Evolutionary conservation across 2,888 invertebrate species (phyloP).

Genomic region (Caenorhabditis sp.): DNA sequence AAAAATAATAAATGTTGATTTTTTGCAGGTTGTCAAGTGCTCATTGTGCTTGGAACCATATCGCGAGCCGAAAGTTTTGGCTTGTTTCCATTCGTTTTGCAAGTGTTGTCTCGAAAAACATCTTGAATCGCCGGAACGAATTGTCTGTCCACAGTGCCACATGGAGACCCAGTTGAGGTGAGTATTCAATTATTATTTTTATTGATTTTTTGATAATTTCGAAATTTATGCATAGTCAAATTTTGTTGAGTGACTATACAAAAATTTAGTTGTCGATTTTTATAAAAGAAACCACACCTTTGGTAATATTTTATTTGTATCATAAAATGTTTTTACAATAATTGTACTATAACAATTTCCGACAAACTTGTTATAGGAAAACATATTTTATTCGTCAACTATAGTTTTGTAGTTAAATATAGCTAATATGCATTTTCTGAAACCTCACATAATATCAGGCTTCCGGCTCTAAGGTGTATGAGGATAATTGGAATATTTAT

Average conservation of each 20-base stretch:
- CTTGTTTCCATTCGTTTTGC: conserved; percentile 86
- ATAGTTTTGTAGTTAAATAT: too few relatives aligned
- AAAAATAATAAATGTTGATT: background rate
- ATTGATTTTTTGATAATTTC: conserved; percentile 76
- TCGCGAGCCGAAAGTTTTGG: conserved; percentile 80
- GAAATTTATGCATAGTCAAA: background rate
- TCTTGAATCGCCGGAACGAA: conserved; percentile 71
- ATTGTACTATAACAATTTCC: too few relatives aligned
- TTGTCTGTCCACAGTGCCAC: conserved; percentile 80
- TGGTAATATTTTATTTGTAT: too few relatives aligned
- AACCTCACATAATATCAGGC: too few relatives aligned
- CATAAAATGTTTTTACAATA: too few relatives aligned
- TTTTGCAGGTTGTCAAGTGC: conserved; percentile 58
- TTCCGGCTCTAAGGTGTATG: too few relatives aligned
- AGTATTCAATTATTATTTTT: conserved; percentile 72
- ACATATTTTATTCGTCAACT: background rate
- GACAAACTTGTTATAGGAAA: too few relatives aligned
- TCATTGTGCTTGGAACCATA: conserved; percentile 76
- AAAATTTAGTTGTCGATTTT: too few relatives aligned
- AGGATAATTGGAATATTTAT: too few relatives aligned
- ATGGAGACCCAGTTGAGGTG: conserved; percentile 73
- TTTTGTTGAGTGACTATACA: too few relatives aligned
- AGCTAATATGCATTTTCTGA: too few relatives aligned
- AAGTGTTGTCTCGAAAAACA: conserved; percentile 81
- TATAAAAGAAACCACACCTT: too few relatives aligned